Evolutionary conservation across 2,797 vertebrate species (phyloP).

Genomic region (Arremon aurantiirostris): DNA sequence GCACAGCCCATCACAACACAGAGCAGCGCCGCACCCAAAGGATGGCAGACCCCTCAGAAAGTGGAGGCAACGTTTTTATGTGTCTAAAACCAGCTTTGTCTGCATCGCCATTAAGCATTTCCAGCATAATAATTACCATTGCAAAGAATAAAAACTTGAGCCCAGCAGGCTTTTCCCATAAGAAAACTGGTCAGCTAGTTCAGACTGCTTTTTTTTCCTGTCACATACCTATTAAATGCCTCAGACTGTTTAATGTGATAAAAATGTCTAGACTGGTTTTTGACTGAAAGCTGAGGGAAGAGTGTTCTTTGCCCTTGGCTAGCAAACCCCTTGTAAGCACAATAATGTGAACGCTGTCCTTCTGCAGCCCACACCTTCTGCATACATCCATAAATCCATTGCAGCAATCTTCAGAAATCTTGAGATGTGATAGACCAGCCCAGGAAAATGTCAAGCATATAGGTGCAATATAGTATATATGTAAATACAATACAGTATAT

Average conservation of each 20-base stretch:
- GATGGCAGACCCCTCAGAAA: fast-evolving
- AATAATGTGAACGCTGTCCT: background rate
- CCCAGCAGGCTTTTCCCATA: background rate
- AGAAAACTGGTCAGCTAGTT: conserved; percentile 24
- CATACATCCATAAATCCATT: background rate
- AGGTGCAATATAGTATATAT: background rate
- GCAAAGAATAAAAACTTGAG: background rate
- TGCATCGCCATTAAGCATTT: background rate
- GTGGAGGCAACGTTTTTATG: background rate
- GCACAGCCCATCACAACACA: background rate
- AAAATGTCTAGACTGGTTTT: conserved; percentile 40
- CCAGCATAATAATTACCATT: background rate
- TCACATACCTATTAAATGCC: conserved; percentile 49
- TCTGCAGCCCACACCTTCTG: background rate
- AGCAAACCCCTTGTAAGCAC: conserved; percentile 19
- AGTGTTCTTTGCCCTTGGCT: conserved; percentile 58
- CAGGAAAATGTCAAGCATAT: background rate
- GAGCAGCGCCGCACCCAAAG: background rate
- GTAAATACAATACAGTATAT: background rate
- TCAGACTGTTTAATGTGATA: conserved; percentile 50
- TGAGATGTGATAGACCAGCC: background rate
- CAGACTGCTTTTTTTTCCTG: conserved; percentile 19
- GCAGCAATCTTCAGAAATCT: background rate
- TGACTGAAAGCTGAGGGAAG: conserved; percentile 26
- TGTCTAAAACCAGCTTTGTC: background rate